Evolutionary conservation across 2,888 invertebrate species (phyloP).

Genomic region (Atrina japonica): DNA sequence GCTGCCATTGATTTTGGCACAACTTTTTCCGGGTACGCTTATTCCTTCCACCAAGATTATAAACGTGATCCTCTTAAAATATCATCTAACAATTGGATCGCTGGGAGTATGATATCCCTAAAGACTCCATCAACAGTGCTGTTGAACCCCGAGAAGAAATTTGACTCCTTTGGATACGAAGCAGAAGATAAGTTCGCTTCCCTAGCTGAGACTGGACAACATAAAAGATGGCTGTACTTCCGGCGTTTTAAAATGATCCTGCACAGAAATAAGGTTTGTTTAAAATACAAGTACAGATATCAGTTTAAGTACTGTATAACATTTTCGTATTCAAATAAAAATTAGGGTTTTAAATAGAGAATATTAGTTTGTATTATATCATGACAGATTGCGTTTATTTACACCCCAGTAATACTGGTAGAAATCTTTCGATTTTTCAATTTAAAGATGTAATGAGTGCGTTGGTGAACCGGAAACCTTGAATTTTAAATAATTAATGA

Average conservation of each 20-base stretch:
- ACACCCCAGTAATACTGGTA: too few relatives aligned
- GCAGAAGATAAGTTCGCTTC: slow-evolving; percentile 27
- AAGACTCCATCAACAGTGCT: slow-evolving; percentile 22
- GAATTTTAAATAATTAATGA: too few relatives aligned
- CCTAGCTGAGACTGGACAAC: slow-evolving; percentile 10
- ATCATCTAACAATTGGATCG: slow-evolving; percentile 12
- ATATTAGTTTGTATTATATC: too few relatives aligned
- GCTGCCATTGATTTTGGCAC: too few relatives aligned
- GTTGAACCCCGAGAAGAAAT: slow-evolving; percentile 16
- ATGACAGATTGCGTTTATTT: too few relatives aligned
- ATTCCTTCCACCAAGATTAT: slow-evolving; percentile 27
- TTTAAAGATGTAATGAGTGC: too few relatives aligned
- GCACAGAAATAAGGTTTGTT: slow-evolving; percentile 20
- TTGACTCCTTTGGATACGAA: slow-evolving; percentile 32
- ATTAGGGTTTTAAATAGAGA: too few relatives aligned
- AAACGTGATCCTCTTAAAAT: slow-evolving; percentile 12
- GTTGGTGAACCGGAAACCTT: too few relatives aligned
- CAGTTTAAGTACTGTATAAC: too few relatives aligned
- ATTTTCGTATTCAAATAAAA: too few relatives aligned
- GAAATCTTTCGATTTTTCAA: too few relatives aligned
- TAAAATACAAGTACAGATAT: neutral
- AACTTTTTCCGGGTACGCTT: slow-evolving; percentile 29
- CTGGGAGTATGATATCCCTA: slow-evolving; percentile 8
- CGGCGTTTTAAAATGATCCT: slow-evolving; percentile 31
- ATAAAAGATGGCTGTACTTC: slow-evolving; percentile 25